These are phyloP conservation scores for Manduca sexta DNA, from an alignment of 1,140 invertebrate species.

Conservation along the genomic window DNA sequence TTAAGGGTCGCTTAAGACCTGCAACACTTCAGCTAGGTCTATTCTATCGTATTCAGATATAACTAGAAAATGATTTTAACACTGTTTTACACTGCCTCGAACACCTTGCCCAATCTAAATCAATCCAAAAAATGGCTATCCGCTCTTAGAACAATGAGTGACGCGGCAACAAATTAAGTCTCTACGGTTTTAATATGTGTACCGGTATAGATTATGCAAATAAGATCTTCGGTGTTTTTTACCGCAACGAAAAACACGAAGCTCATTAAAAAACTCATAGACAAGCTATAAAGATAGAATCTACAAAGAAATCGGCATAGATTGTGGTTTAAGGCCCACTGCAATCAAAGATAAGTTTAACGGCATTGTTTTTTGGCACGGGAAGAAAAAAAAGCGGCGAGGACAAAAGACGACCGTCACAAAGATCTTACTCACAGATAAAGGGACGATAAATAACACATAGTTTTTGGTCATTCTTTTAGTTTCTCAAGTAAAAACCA, in stretches of 20 bases:
- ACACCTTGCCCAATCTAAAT: no score
- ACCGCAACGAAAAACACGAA: not conserved
- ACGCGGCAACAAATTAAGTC: no score
- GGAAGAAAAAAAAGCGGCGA: slow-evolving; percentile 39
- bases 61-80: no score
- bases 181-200: no score
- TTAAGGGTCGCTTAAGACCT: no score
- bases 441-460: slow-evolving; percentile 62
- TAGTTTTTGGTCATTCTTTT: slow-evolving; percentile 21
- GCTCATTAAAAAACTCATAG: slow-evolving; percentile 13
- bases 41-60: no score
- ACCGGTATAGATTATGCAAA: no score
- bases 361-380: slow-evolving; percentile 44
- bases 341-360: slow-evolving; percentile 35
- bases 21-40: no score
- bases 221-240: not conserved
- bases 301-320: slow-evolving; percentile 58
- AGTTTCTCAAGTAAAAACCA: not conserved
- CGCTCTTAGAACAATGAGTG: no score
- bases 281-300: slow-evolving; percentile 53
- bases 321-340: slow-evolving; percentile 24
- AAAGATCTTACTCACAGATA: slow-evolving; percentile 43
- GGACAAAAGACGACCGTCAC: slow-evolving; percentile 53
- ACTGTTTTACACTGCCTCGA: no score
- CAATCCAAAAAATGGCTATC: no score